Evolutionary conservation across 1,140 invertebrate genomes (phyloP), one percentile per base, ranked within the genome.

Genomic region (Riptortus pedestris): DNA sequence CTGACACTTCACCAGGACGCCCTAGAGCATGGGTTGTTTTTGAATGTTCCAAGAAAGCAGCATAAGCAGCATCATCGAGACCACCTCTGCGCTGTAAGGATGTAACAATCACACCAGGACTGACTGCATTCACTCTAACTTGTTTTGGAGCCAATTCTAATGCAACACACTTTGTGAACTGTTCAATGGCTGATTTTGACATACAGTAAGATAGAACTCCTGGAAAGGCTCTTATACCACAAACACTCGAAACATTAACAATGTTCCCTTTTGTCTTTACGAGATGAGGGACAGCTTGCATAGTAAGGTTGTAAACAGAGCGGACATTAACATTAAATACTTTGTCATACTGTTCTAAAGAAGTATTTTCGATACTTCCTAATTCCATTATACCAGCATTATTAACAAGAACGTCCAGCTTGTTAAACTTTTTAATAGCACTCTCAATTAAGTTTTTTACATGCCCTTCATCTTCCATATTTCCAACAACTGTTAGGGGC

Each of bases 351-450:
- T 77, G 74, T 63, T 78, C 72, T 52, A 81, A 5, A 3, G 73
- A 71, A n/a, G 78, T 78, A 28, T 72, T 76, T 76, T 94, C 90
- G 69, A 93, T 91, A 12, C 77, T 79, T 51, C 91, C 93, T 58
- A 72, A 77, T 71, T 87, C 87, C 22, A 93, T 72, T 59, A 90
- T 84, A 4, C 92, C 92, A 31, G 91, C 92, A 79, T 87, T 90
- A 74, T 95, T 95, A 0, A 96, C 78, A 38, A 91, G 73, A 29
- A 91, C 81, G 75, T 91, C 87, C 5, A 91, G 72, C 71, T 81
- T 81, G 2, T 86, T 85, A 72, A 80, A 88, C 66, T 85, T 79
- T 61, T 82, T 74, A 12, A 90, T 74, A 0, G 86, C 87, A 2
- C 78, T 79, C 2, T 87, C 78, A 0, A 92, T 70, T 43, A 91